A percentile compares a stretch with the other conserved stretches of the same genome.
phyloP scores from a whole-genome alignment of 2,113 vertebrate species.

The Myocastor coypus region DNA sequence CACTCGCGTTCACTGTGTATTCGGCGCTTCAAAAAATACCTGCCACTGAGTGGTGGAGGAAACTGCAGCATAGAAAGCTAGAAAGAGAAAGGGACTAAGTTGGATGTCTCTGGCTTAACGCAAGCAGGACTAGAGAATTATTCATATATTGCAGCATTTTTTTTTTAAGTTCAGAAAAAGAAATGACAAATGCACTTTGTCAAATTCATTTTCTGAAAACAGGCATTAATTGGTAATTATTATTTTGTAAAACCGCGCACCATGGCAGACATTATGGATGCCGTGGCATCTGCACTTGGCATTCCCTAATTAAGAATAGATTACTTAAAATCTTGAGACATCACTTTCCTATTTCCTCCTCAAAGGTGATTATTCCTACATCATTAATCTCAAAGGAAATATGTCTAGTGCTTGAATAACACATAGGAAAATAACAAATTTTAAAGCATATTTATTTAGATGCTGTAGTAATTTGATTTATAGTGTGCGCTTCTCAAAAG shows the following conservation, averaged over 20 bases:
- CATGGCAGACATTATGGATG: not conserved
- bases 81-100: not conserved
- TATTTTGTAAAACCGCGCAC: constrained; percentile 22
- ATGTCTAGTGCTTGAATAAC: not conserved
- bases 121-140: not conserved
- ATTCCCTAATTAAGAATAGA: constrained; percentile 46
- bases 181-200: constrained; percentile 34
- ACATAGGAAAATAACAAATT: constrained; percentile 41
- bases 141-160: not conserved
- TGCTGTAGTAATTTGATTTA: not conserved
- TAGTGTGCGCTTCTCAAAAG: not conserved
- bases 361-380: constrained; percentile 62
- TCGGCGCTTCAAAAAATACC: not conserved
- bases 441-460: not conserved
- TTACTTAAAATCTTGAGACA: constrained; percentile 25
- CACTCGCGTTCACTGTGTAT: not conserved
- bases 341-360: constrained; percentile 49
- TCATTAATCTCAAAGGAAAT: constrained; percentile 61
- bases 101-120: not conserved
- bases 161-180: not conserved
- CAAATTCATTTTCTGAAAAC: constrained; percentile 44
- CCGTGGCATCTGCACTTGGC: constrained; percentile 19
- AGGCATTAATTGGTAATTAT: constrained; percentile 47
- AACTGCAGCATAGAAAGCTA: not conserved
- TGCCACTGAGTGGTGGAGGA: not conserved